Percentiles rank a stretch among this genome's conserved stretches.
These are phyloP conservation scores for Ceyx cyanopectus DNA, from an alignment of 2,113 vertebrate species.

Conservation along the genomic window DNA sequence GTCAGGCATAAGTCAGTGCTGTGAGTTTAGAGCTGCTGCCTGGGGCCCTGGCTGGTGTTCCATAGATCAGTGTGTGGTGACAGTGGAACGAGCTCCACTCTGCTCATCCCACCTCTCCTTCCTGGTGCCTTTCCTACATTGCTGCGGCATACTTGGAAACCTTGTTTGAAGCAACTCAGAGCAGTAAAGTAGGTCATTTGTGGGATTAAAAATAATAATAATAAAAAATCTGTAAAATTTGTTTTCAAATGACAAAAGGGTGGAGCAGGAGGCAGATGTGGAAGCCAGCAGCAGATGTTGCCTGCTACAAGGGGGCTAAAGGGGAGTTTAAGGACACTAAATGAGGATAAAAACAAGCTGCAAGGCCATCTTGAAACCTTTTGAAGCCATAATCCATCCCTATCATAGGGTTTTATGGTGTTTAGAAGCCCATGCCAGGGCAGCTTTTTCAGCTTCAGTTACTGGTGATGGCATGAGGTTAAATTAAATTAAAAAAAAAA, in stretches of 20 bases:
- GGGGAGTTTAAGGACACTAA: background rate
- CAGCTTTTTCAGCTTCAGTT: background rate
- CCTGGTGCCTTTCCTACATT: background rate
- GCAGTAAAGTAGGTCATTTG: background rate
- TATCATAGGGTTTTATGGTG: background rate
- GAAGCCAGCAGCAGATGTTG: background rate
- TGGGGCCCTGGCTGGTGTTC: background rate
- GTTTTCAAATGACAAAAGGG: background rate
- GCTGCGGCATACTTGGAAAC: background rate
- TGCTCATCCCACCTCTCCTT: background rate
- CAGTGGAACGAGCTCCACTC: accelerated
- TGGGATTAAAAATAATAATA: no score
- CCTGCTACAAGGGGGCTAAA: background rate
- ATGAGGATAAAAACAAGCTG: conserved; percentile 4
- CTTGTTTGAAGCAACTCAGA: background rate
- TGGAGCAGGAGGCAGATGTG: background rate
- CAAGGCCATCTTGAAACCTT: background rate
- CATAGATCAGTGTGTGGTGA: accelerated
- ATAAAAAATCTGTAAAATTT: background rate
- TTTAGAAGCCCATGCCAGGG: background rate
- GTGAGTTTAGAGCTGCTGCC: background rate
- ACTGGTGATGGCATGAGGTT: background rate
- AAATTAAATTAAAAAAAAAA: background rate
- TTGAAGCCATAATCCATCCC: conserved; percentile 4
- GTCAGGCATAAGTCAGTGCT: background rate